phyloP scores from a whole-genome alignment of 2,888 invertebrate species.

The Hydrotaea cyrtoneurina region DNA sequence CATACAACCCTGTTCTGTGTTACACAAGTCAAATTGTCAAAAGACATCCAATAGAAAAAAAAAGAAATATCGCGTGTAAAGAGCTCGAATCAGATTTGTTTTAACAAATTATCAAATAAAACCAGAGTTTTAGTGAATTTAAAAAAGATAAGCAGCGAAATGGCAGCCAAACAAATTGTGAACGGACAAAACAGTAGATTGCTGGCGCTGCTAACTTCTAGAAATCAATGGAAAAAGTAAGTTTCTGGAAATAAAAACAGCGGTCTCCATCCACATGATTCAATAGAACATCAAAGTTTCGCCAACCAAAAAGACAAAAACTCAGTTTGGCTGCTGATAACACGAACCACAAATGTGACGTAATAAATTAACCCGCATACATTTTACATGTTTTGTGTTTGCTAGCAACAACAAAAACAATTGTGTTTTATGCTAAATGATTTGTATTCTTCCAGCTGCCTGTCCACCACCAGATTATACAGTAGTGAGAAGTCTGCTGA shows the following conservation, averaged over 20 bases:
- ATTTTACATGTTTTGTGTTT: neutral
- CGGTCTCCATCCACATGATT: neutral
- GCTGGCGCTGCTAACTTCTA: conserved; percentile 18
- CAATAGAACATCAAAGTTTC: neutral
- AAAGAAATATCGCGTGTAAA: conserved; percentile 39
- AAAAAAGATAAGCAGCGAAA: conserved; percentile 3
- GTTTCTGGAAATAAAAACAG: conserved; percentile 1
- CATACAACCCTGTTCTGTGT: neutral
- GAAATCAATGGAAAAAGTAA: conserved; percentile 57
- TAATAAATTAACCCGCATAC: conserved; percentile 56
- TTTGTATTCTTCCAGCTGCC: conserved; percentile 35
- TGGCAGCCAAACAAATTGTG: conserved; percentile 57
- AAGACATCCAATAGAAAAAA: conserved; percentile 40
- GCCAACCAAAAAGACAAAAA: neutral
- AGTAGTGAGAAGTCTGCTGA: conserved; percentile 67
- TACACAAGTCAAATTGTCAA: conserved; percentile 45
- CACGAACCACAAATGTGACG: conserved; percentile 56
- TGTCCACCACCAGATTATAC: conserved; percentile 32
- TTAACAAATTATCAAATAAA: conserved; percentile 30
- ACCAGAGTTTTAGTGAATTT: neutral
- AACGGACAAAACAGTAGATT: conserved; percentile 45
- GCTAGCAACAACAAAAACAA: neutral
- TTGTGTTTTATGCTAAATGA: too few relatives aligned
- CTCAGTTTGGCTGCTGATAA: conserved; percentile 38
- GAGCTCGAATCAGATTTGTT: neutral